These are phyloP conservation scores for Dryocosmus kuriphilus DNA, from an alignment of 2,888 invertebrate species.

Conservation along the genomic window DNA sequence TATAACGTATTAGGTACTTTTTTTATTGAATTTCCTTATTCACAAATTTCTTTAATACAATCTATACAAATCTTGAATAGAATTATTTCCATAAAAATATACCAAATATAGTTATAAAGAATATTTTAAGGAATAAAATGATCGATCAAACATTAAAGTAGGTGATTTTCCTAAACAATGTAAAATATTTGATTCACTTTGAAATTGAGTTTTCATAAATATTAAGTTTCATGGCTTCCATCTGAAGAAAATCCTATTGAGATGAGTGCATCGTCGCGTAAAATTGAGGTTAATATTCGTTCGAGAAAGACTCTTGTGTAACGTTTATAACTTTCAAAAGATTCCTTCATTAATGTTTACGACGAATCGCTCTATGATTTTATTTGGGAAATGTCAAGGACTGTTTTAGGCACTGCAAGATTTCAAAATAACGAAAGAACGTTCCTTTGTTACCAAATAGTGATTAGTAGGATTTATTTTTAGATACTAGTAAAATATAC, in stretches of 20 bases:
- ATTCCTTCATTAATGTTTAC: not conserved
- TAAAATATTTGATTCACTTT: not conserved
- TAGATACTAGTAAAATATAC: not conserved
- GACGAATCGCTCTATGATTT: not conserved
- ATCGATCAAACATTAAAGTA: too few species aligned
- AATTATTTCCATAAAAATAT: too few species aligned
- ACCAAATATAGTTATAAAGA: too few species aligned
- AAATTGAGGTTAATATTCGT: conserved; percentile 2
- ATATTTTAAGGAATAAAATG: too few species aligned
- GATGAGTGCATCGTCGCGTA: not conserved
- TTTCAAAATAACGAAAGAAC: not conserved
- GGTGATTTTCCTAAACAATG: too few species aligned
- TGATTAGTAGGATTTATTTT: not conserved
- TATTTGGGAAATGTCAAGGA: conserved; percentile 8
- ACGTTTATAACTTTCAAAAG: not conserved
- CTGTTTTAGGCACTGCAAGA: not conserved
- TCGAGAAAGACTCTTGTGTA: not conserved
- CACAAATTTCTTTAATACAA: too few species aligned
- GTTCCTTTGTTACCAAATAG: not conserved
- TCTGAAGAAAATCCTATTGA: not conserved
- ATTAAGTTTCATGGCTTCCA: not conserved
- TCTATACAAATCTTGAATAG: too few species aligned
- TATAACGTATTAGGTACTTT: too few species aligned
- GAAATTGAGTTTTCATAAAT: not conserved
- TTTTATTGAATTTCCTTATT: too few species aligned